Conservation (phyloP, 1,140 invertebrate species). For the Linepithema humile region DNA sequence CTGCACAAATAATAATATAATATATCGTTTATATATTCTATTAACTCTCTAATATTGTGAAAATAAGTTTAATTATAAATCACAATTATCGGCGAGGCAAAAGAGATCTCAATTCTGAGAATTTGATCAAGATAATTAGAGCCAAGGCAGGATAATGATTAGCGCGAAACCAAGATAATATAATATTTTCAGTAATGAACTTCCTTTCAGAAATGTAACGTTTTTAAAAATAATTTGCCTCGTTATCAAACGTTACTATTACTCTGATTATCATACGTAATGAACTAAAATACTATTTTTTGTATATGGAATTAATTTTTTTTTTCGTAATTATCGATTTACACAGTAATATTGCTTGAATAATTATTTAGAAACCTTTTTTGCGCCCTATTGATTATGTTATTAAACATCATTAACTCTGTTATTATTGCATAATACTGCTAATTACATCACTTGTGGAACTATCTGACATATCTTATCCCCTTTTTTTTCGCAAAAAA, state of each 20-base stretch:
- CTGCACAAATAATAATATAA: no score
- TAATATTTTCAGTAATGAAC: constrained; percentile 18
- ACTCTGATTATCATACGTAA: neutral
- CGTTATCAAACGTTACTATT: neutral
- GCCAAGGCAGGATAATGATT: neutral
- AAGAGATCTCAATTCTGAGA: no score
- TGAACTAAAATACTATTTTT: neutral
- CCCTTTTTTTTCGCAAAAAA: no score
- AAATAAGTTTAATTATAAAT: no score
- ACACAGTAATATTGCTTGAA: neutral
- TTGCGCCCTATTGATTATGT: neutral
- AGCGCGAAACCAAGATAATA: neutral
- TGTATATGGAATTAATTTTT: neutral
- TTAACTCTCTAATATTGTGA: no score
- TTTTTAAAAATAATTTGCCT: neutral
- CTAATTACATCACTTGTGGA: neutral
- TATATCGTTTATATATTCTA: no score
- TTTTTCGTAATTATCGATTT: neutral
- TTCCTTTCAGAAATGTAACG: neutral
- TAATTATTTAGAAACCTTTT: neutral
- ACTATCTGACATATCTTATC: neutral
- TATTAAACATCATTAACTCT: neutral
- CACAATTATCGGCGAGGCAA: neutral
- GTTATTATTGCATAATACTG: neutral
- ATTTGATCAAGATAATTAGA: constrained; percentile 10